phyloP scores from a whole-genome alignment of 2,888 invertebrate genomes.

The Ochropleura leucogaster region DNA sequence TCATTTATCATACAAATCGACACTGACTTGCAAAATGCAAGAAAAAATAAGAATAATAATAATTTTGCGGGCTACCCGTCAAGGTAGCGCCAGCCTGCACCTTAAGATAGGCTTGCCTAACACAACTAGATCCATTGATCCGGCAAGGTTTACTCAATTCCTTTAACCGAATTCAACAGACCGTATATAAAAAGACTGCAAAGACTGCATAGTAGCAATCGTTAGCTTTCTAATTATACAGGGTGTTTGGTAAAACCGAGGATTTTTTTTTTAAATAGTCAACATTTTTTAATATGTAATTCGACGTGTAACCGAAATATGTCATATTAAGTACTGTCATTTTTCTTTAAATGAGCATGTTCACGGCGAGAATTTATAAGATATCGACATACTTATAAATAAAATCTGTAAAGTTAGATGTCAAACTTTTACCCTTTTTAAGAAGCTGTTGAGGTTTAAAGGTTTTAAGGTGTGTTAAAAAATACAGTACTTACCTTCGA shows the following conservation, averaged over 20 bases:
- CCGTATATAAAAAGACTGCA: constrained; percentile 22
- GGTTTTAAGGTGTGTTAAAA: not conserved
- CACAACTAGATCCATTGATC: constrained; percentile 1
- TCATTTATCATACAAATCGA: too few species aligned
- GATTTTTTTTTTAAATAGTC: not conserved
- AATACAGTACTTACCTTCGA: not conserved
- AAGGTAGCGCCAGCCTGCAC: too few species aligned
- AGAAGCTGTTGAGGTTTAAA: not conserved
- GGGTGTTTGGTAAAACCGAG: not conserved
- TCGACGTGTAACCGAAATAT: too few species aligned
- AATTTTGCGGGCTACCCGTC: too few species aligned
- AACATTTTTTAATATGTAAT: not conserved
- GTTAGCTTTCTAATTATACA: constrained; percentile 13
- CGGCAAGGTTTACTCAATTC: constrained; percentile 32
- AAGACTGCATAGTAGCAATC: not conserved
- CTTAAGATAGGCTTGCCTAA: not conserved
- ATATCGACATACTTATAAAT: not conserved
- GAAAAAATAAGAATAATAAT: too few species aligned
- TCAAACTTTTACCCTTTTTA: not conserved
- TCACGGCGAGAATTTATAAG: not conserved
- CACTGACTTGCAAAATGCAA: too few species aligned
- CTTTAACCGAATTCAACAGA: constrained; percentile 14
- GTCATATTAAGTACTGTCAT: not conserved
- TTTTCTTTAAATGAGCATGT: too few species aligned
- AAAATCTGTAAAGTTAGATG: not conserved